Percentiles rank a stretch among this genome's conserved stretches.
Evolutionary conservation across 2,113 vertebrate genomes (phyloP).

Genomic region (Chascanopsetta lugubris): DNA sequence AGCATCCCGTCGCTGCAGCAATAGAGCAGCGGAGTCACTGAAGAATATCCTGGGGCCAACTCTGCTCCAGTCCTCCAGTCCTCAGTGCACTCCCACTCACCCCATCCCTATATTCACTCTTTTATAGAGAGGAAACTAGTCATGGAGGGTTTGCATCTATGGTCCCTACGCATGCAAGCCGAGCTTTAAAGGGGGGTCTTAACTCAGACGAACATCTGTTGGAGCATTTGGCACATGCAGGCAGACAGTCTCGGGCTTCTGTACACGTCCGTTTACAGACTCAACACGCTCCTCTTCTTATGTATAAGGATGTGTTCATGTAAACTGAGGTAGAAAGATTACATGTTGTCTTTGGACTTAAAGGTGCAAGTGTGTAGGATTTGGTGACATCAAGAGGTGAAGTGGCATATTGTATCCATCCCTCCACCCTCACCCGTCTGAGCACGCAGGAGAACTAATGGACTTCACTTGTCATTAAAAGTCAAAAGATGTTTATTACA

Average conservation of each 20-base stretch:
- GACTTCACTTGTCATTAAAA: too few species aligned
- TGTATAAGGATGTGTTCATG: background rate
- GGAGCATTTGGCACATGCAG: constrained; percentile 30
- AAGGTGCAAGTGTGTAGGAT: constrained; percentile 18
- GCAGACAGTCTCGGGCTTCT: constrained; percentile 4
- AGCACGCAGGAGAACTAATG: too few species aligned
- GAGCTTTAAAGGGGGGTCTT: constrained; percentile 30
- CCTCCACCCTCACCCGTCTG: too few species aligned
- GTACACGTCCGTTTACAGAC: constrained; percentile 28
- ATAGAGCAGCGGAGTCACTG: constrained; percentile 45
- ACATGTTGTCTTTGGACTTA: constrained; percentile 3
- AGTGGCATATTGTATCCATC: too few species aligned
- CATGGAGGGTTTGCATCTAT: constrained; percentile 31
- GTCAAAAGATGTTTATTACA: too few species aligned
- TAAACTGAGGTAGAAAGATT: constrained; percentile 1
- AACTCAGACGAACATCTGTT: constrained; percentile 53
- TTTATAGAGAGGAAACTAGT: constrained; percentile 46
- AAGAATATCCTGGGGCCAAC: constrained; percentile 58
- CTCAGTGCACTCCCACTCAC: constrained; percentile 40
- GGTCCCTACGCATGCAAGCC: constrained; percentile 22
- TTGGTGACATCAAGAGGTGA: too few species aligned
- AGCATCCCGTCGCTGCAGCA: constrained; percentile 59
- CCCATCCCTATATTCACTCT: constrained; percentile 24
- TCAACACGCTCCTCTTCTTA: constrained; percentile 7
- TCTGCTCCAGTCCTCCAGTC: constrained; percentile 30